These are phyloP conservation scores for Crambe crambe DNA, from an alignment of 37 sponge, comb jelly and placozoan species.

Conservation along the genomic window DNA sequence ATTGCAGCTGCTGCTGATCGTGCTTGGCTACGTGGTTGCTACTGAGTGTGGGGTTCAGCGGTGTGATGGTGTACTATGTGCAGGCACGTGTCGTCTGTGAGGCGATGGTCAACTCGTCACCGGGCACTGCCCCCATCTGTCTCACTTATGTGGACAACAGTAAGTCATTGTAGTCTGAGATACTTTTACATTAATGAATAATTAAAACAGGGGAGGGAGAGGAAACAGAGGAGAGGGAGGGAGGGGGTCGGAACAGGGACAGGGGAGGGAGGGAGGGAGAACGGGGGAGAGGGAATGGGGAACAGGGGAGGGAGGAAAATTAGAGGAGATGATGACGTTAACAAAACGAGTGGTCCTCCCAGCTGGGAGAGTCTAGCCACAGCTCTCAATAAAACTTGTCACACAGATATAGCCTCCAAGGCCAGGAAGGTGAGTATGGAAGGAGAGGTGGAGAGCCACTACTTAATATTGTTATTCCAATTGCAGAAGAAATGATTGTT, in stretches of 20 bases:
- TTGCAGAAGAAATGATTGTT: too few relatives aligned
- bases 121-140: not conserved
- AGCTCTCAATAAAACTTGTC: too few relatives aligned
- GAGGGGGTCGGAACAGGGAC: not conserved
- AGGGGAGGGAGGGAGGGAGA: constrained; percentile 1
- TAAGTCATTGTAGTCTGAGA: not conserved
- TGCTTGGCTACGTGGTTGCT: constrained; percentile 46
- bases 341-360: too few relatives aligned
- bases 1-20: not conserved
- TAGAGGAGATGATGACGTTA: too few relatives aligned
- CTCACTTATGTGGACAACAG: constrained; percentile 35
- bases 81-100: constrained; percentile 21
- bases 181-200: not conserved
- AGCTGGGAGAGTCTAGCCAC: too few relatives aligned
- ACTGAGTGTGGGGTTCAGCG: constrained; percentile 28
- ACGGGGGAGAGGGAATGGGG: not conserved
- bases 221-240: not conserved
- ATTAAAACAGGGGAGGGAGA: not conserved
- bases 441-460: too few relatives aligned
- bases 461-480: too few relatives aligned
- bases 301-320: not conserved
- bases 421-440: too few relatives aligned
- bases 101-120: not conserved
- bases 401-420: too few relatives aligned
- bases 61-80: constrained; percentile 36